phyloP scores from a whole-genome alignment of 2,797 vertebrate species.

The Morus bassanus region DNA sequence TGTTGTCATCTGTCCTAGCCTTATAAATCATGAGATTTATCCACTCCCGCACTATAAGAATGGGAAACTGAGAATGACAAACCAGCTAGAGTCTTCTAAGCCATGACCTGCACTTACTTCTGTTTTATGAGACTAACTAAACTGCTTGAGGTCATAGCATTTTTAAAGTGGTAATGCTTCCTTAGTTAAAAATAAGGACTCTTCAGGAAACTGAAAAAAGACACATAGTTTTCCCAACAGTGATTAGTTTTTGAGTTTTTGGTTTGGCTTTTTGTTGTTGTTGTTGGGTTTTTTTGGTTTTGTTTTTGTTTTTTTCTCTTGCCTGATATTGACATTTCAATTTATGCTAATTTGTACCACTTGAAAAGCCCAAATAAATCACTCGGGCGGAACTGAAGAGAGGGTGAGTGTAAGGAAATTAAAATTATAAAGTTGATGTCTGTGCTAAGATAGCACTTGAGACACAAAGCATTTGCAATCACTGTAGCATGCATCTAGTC shows the following conservation, averaged over 20 bases:
- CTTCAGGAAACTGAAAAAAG: constrained; percentile 9
- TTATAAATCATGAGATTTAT: background rate
- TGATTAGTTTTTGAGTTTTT: background rate
- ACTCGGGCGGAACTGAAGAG: constrained; percentile 49
- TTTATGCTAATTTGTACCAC: constrained; percentile 68
- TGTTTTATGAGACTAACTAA: background rate
- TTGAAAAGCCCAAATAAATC: constrained; percentile 59
- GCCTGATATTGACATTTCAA: constrained; percentile 65
- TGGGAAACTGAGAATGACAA: background rate
- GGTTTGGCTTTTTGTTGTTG: background rate
- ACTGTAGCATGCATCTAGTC: constrained; percentile 53
- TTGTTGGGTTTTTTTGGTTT: background rate
- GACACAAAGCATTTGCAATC: constrained; percentile 61
- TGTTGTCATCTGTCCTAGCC: background rate
- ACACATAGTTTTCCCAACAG: background rate
- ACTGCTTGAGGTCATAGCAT: background rate
- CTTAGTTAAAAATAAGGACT: constrained; percentile 21
- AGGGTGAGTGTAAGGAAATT: constrained; percentile 63
- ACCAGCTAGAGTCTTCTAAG: background rate
- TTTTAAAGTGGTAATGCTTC: background rate
- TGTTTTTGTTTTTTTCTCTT: background rate
- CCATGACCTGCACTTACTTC: background rate
- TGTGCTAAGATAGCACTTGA: constrained; percentile 58
- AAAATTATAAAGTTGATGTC: constrained; percentile 64
- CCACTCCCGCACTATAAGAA: background rate